Base-by-base conservation (phyloP, 1,140 invertebrate genomes). In the Nephotettix cincticeps region DNA sequence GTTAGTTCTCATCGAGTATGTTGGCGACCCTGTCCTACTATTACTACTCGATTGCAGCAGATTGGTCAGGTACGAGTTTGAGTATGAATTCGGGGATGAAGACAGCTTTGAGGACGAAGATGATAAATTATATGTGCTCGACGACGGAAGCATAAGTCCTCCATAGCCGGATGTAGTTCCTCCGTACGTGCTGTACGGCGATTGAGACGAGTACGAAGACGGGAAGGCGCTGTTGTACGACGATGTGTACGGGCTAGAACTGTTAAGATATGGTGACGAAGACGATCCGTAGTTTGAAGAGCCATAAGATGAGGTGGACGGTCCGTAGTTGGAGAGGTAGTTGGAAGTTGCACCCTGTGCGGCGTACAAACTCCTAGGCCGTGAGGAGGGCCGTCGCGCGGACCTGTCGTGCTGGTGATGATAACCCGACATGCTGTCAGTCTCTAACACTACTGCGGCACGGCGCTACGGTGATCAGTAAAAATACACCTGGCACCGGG, bases 121-220 rank as follows among this genome's bases (percentile, higher is more conserved):
- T n/a, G 63, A 71, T 23, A 61, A 17, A 54, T 47, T 69, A 1
- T 72, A 68, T 23, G 79, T 76, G 71, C 61, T 45, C 13, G 85
- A 78, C 4, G 78, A 80, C 40, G 85, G 85, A 63, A 88, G 75
- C 43, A 84, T 86, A 1, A 88, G 77, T 11, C 85, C 85, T 14
- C 87, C 87, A 73, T 89, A 89, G 25, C 87, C 87, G 0, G 87
- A 88, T 65, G 84, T 77, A 0, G 86, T 88, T 23, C 87, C 87
- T 3, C 88, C 87, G 68, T 89, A 89, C 3, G 86, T 86, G 0
- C 83, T 63, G 54, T 73, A 73, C 1, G 71, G 29, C 9, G 68
- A 68, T 19, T 29, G 65, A 23, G 19, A 47, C 28, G 25, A 27
- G 40, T 70, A 70, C n/a, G 69, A 54, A 28, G 69, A 73, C 21